These are phyloP conservation scores for Melitaea athalia DNA, from an alignment of 2,888 invertebrate genomes.

Conservation along the genomic window DNA sequence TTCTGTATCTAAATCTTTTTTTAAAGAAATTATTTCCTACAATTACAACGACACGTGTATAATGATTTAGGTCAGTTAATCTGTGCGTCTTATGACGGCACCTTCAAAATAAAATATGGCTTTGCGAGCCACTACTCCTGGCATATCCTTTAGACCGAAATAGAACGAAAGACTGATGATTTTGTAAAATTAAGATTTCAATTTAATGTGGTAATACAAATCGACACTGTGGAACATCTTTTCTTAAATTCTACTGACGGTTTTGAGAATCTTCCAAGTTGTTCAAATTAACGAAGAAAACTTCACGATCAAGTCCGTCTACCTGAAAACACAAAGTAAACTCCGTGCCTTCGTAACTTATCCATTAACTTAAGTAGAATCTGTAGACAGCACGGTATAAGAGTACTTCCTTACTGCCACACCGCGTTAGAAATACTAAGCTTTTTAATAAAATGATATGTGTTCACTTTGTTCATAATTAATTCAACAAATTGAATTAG, in stretches of 20 bases:
- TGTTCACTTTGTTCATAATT: constrained; percentile 8
- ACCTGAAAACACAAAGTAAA: constrained; percentile 82
- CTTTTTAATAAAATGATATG: constrained; percentile 63
- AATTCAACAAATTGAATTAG: not conserved
- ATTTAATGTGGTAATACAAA: constrained; percentile 22
- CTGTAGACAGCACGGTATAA: constrained; percentile 76
- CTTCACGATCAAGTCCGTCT: constrained; percentile 80
- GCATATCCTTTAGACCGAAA: not conserved
- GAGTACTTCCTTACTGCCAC: constrained; percentile 55
- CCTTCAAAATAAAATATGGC: no score
- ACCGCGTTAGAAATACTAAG: constrained; percentile 63
- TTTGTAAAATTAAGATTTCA: not conserved
- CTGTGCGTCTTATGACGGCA: no score
- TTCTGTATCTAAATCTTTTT: no score
- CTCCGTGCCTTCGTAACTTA: constrained; percentile 79
- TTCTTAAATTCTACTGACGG: constrained; percentile 67
- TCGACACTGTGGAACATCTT: constrained; percentile 50
- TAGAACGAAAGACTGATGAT: not conserved
- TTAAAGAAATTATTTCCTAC: no score
- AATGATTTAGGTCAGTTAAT: no score
- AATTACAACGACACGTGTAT: no score
- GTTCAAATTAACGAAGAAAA: constrained; percentile 81
- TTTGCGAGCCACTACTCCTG: no score
- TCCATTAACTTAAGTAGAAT: constrained; percentile 82
- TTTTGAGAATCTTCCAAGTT: constrained; percentile 73